Evolutionary conservation across 2,797 vertebrate species (phyloP), one percentile per base, ranked within the genome.

Genomic region (Triplophysa yarkandensis): DNA sequence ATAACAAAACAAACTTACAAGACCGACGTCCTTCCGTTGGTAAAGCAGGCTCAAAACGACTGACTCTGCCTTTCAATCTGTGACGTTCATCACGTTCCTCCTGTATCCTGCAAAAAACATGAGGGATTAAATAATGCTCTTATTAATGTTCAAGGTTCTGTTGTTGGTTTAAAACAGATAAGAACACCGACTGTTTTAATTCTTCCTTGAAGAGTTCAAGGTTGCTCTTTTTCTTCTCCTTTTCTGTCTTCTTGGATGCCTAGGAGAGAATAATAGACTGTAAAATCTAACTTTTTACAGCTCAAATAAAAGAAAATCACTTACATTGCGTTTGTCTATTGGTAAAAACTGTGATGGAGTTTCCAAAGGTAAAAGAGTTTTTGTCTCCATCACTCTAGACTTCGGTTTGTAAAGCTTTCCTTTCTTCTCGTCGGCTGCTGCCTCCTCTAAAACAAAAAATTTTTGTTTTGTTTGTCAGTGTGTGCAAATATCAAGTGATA

Each of bases 171-270:
- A 17, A 14, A 8, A 14, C 11, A 27, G 3, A 19, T 19, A 48
- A 36, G 75, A 44, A 57, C 19, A 91, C 95, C 89, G 92, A 99
- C 98, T 98, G 96, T 86, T 99, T 99, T 43, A 99, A 88, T 89
- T 99, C 98, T 92, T 99, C 98, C 90, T 99, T 99, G 76, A 99
- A 99, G 68, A 99, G 96, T 84, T 99, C 98, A 90, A 99, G 90
- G 89, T 99, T 99, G 85, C 98, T 99, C 87, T 99, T 99, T 89
- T 99, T 99, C 92, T 99, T 99, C 88, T 98, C 98, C 85, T 98
- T 99, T 83, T 98, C 97, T 77, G 71, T 83, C 87, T 97, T 99
- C 90, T 98, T 99, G 72, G 89, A 77, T 81, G 92, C 82, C 97
- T 99, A 55, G 2, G 14, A 66, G 44, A 71, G 39, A 68, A 55